Conservation (phyloP, 2,113 vertebrate genomes). For the Microtus richardsoni region DNA sequence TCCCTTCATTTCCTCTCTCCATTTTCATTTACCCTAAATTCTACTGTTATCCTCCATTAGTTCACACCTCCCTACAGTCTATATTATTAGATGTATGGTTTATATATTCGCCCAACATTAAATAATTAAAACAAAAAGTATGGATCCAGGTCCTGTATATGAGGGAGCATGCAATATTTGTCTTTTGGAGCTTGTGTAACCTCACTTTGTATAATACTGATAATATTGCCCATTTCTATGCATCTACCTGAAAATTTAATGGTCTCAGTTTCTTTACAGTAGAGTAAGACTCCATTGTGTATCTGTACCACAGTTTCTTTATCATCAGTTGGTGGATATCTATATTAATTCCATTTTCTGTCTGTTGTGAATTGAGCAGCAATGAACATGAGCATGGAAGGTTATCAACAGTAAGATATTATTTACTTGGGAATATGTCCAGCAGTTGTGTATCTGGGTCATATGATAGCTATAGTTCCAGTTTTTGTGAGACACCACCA, state of each 20-base stretch:
- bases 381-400: neutral
- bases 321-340: neutral
- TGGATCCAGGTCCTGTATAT: no score
- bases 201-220: neutral
- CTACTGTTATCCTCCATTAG: neutral
- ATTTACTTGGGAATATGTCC: neutral
- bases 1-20: neutral
- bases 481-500: neutral
- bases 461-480: neutral
- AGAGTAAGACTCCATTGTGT: neutral
- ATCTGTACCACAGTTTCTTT: neutral
- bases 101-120: neutral
- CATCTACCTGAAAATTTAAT: neutral
- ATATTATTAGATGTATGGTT: neutral
- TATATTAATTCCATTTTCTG: neutral
- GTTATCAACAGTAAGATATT: neutral
- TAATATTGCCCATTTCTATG: neutral
- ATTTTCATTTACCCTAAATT: neutral
- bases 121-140: neutral
- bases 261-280: neutral
- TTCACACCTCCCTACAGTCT: neutral
- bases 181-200: accelerated
- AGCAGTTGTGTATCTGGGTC: neutral
- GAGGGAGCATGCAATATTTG: neutral
- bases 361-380: no score